Evolutionary conservation across 2,113 vertebrate genomes (phyloP), one percentile per base, ranked within the genome.

Genomic region (Anhinga rufa): DNA sequence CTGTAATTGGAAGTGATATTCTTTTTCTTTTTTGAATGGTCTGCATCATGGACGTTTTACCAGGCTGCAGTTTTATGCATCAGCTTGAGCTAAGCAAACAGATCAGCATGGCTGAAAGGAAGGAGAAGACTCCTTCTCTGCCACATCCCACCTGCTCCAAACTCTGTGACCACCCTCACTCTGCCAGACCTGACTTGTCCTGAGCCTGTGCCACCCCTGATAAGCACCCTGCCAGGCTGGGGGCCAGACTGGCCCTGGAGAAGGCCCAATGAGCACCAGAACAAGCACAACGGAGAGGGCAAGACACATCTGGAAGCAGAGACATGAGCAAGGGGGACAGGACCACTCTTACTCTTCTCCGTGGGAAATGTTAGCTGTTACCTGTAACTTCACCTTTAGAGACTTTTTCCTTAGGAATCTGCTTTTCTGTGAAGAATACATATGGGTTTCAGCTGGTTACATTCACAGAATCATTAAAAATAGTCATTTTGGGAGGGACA

Each of bases 41-140:
- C 40, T 9, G 4, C 52, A 8, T 10, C 1, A 1, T 2, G 10
- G 44, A 16, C 1, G 0, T 18, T 34, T 65, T 34, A 1, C 46
- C 12, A 7, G 10, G 5, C 3, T 18, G 15, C 60, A 12, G n/a
- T 17, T 31, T 16, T 7, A 3, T 3, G 17, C 26, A 0, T 14
- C 1, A 2, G 15, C 22, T 29, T n/a, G 3, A n/a, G 19, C 14
- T 60, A 12, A 51, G 28, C 13, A 1, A 40, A 4, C 26, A 24
- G 51, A 12, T 17, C 36, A 18, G 5, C 13, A 3, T 4, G 16
- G 14, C 60, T n/a, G 24, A 48, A 55, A 60, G 40, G 34, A 57
- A 65, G 42, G 42, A 83, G 32, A 61, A 57, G 7, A 3, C 9
- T 49, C 14, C n/a, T 90, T 49, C 70, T 28, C 42, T 58, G 82